Evolutionary conservation across 2,113 vertebrate genomes (phyloP).

Genomic region (Pelusios castaneus): DNA sequence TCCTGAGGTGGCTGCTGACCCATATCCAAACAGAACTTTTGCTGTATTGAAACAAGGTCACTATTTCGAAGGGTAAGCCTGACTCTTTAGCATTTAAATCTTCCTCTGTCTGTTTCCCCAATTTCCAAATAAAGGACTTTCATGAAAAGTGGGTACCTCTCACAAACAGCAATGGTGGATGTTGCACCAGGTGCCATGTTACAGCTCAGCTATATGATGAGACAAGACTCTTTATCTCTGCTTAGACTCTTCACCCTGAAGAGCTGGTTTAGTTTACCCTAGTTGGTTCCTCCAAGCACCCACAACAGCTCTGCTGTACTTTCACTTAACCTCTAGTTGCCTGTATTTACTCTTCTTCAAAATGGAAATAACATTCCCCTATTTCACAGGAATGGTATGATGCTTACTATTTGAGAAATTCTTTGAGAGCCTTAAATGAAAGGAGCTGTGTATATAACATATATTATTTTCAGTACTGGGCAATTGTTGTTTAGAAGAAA

Average conservation of each 20-base stretch:
- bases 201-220: background rate
- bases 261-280: background rate
- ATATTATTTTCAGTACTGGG: background rate
- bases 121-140: background rate
- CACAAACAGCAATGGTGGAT: background rate
- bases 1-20: background rate
- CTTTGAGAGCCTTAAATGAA: background rate
- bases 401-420: background rate
- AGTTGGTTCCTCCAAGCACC: background rate
- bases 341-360: background rate
- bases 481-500: background rate
- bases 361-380: background rate
- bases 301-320: background rate
- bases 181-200: background rate
- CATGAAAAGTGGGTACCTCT: background rate
- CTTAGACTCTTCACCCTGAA: background rate
- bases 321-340: background rate
- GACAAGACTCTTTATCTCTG: background rate
- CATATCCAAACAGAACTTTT: background rate
- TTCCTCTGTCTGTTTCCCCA: rapidly evolving
- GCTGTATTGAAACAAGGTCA: background rate
- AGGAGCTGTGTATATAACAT: background rate
- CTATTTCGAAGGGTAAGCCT: background rate
- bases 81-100: background rate
- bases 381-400: background rate